Conservation (phyloP, 2,888 invertebrate species). For the Cenopis cana region DNA sequence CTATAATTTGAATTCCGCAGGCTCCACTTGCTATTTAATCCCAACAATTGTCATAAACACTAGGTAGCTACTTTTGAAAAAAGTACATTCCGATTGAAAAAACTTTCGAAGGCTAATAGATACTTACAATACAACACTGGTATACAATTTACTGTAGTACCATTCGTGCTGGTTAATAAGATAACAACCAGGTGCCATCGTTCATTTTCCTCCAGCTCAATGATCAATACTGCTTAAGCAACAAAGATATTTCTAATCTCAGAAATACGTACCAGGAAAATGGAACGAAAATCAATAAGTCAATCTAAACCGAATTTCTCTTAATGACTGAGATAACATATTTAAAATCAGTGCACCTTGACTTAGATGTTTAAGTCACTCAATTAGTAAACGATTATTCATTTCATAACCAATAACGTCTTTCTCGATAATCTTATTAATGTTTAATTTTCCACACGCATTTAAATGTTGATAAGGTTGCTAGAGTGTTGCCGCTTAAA, state of each 20-base stretch:
- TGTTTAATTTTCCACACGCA: background rate
- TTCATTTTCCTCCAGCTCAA: background rate
- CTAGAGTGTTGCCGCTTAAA: no score
- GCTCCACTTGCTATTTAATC: no score
- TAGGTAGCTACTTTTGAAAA: no score
- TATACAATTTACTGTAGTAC: no score
- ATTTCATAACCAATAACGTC: background rate
- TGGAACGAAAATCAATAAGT: background rate
- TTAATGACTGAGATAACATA: background rate
- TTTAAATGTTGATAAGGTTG: background rate
- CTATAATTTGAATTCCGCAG: no score
- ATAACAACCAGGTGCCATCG: no score
- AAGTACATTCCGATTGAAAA: no score
- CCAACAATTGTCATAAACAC: no score
- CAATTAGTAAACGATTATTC: background rate
- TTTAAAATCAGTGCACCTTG: background rate
- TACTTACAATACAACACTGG: no score
- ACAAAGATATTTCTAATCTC: background rate
- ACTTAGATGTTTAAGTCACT: background rate
- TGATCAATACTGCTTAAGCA: background rate
- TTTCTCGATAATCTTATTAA: background rate
- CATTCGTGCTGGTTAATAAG: no score
- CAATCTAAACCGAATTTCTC: constrained; percentile 3
- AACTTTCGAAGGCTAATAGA: no score
- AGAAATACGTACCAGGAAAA: constrained; percentile 17